Percentiles rank a stretch among this genome's conserved stretches.
Conservation (phyloP, 2,888 invertebrate genomes). For the Agriopis marginaria region DNA sequence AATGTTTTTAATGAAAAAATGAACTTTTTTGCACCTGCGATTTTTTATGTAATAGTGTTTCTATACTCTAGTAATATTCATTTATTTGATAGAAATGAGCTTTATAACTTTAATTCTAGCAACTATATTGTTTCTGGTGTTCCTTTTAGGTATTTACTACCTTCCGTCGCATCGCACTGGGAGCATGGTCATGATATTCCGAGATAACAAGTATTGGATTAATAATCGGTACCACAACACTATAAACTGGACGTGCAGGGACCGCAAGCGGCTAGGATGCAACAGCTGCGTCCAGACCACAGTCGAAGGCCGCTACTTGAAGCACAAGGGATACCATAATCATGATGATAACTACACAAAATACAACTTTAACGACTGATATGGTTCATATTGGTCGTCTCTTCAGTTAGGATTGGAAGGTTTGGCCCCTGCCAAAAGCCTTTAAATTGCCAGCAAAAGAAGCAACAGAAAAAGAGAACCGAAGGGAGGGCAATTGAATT, state of each 20-base stretch:
- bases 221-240: constrained; percentile 83
- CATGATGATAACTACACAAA: constrained; percentile 81
- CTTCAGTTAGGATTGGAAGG: not conserved
- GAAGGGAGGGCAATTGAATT: not conserved
- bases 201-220: constrained; percentile 83
- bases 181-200: constrained; percentile 81
- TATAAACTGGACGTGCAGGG: constrained; percentile 82
- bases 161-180: constrained; percentile 81
- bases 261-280: constrained; percentile 77
- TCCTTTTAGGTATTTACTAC: constrained; percentile 77
- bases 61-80: not conserved
- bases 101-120: not conserved
- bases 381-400: constrained; percentile 7
- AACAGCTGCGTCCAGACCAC: constrained; percentile 81
- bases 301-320: constrained; percentile 76
- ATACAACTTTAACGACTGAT: constrained; percentile 82
- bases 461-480: not conserved
- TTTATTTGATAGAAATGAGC: not conserved
- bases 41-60: not conserved
- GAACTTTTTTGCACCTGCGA: constrained; percentile 5
- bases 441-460: not conserved
- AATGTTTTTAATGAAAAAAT: not conserved
- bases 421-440: not conserved
- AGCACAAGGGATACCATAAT: constrained; percentile 79
- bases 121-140: constrained; percentile 45